Base-by-base conservation (phyloP, 2,113 vertebrate species). In the Coracopsis vasa region DNA sequence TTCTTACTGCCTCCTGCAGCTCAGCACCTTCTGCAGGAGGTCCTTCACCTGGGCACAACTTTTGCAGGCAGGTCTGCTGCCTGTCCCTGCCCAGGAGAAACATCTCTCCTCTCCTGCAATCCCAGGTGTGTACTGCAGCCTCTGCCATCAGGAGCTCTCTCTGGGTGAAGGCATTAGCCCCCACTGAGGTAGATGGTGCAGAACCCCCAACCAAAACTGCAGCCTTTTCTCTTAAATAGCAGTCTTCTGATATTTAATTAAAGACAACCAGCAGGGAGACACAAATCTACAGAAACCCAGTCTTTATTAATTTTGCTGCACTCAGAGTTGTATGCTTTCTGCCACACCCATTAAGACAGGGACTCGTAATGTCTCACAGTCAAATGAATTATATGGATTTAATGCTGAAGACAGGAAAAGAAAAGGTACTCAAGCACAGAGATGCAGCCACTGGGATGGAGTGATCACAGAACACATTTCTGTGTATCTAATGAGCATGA, bases 161-260 rank as follows among this genome's bases (percentile, higher is more conserved):
- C 56, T n/a, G 35, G 11, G 4, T 14, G 11, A 8, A 16, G 35
- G n/a, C 48, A 41, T 7, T 1, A 0, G 56, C 66, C 56, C 16
- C n/a, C 29, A 11, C 39, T 5, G 1, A 29, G 3, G 0, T 8
- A 7, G 4, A 11, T n/a, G 33, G 6, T 2, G 39, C 67, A 61
- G 45, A 67, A 18, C 25, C 51, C 28, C 16, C 29, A 47, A 47
- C 45, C 45, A 47, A 53, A 35, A 53, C 67, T 67, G 45, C 67
- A 86, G 39, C 11, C 39, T 35, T 14, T 53, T 69, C 45, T 61
- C 39, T 56, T 33, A 56, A 56, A 56, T 21, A n/a, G 31, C 54
- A 86, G 65, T 58, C 50, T 60, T 88, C 53, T 74, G 60, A 51
- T 84, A 53, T 84, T 71, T 88, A 91, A 94, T 86, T 80, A 92